A percentile compares a stretch with the other conserved stretches of the same genome.
phyloP scores from a whole-genome alignment of 2,797 vertebrate genomes.

The Helicolenus hilgendorfi region DNA sequence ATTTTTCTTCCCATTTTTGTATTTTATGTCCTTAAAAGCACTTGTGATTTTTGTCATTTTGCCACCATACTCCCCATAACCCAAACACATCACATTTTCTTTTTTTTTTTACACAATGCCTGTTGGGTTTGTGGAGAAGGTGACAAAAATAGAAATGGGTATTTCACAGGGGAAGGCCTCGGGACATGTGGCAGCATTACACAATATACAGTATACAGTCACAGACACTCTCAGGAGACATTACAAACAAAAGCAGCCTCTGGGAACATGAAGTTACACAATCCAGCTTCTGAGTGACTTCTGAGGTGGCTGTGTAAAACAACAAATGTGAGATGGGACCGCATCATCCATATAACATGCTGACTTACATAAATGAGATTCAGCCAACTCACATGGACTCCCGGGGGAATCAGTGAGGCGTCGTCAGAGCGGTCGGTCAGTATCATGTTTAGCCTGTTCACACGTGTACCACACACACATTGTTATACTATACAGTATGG shows the following conservation, averaged over 20 bases:
- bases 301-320: conserved; percentile 59
- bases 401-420: conserved; percentile 16
- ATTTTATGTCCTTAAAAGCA: background rate
- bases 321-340: conserved; percentile 27
- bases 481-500: background rate
- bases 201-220: conserved; percentile 42
- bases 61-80: background rate
- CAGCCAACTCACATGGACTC: conserved; percentile 9
- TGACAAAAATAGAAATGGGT: conserved; percentile 67
- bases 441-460: conserved; percentile 32
- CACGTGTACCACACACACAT: background rate
- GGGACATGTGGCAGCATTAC: conserved; percentile 58
- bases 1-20: background rate
- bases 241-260: conserved; percentile 53
- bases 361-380: conserved; percentile 53
- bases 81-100: background rate
- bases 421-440: conserved; percentile 5
- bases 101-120: conserved; percentile 18
- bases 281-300: conserved; percentile 55
- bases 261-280: conserved; percentile 70
- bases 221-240: conserved; percentile 57
- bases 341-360: conserved; percentile 31
- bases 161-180: conserved; percentile 33
- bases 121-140: conserved; percentile 26
- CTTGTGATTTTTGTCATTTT: background rate